A percentile compares a stretch with the other conserved stretches of the same genome.
phyloP scores from a whole-genome alignment of 2,888 invertebrate genomes.

The Rhyacophila evoluta region DNA sequence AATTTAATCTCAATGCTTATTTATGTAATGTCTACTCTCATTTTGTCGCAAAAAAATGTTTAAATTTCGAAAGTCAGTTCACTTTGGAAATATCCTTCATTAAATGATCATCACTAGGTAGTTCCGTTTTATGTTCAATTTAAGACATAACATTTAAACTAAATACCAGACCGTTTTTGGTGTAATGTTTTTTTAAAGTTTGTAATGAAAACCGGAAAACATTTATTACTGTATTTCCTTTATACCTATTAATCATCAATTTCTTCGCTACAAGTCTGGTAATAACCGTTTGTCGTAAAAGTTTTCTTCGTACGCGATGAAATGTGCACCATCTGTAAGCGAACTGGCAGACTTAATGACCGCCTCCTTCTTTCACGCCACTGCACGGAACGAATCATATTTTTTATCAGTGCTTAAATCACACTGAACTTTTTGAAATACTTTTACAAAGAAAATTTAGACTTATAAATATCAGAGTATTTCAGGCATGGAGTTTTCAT shows the following conservation, averaged over 20 bases:
- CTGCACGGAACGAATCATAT: not conserved
- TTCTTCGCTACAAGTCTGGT: not conserved
- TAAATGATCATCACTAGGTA: too few species aligned
- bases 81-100: too few species aligned
- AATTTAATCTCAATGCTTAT: too few species aligned
- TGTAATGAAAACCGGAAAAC: not conserved
- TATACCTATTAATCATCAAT: conserved; percentile 11
- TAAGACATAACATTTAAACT: too few species aligned
- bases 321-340: conserved; percentile 9
- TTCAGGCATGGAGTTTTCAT: too few species aligned
- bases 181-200: not conserved
- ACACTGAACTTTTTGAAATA: not conserved
- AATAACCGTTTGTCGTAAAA: conserved; percentile 28
- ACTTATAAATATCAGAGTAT: too few species aligned
- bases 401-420: conserved; percentile 23
- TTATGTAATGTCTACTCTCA: too few species aligned
- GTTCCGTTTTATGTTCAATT: too few species aligned
- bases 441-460: not conserved
- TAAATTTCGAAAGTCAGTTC: too few species aligned
- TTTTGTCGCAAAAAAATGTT: too few species aligned
- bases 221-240: not conserved
- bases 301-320: not conserved
- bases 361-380: not conserved
- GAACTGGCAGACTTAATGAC: conserved; percentile 20
- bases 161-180: too few species aligned